These are phyloP conservation scores for Halcyon badia DNA, from an alignment of 2,797 vertebrate genomes.

Conservation along the genomic window DNA sequence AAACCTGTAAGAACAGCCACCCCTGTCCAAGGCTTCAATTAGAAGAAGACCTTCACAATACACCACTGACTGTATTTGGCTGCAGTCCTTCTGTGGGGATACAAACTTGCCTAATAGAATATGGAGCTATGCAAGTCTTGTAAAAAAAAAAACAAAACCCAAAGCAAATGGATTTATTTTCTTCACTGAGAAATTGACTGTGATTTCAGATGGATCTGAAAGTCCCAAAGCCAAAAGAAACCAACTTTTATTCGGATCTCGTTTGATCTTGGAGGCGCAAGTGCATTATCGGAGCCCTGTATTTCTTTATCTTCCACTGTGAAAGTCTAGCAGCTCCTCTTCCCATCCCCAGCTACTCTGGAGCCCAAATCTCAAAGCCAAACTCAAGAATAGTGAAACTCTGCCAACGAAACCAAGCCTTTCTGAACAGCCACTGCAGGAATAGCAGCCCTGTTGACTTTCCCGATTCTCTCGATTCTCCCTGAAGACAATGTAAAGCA, in stretches of 20 bases:
- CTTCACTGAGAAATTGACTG: neutral
- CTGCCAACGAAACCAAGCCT: neutral
- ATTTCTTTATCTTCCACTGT: neutral
- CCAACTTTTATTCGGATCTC: neutral
- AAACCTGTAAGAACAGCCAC: conserved; percentile 35
- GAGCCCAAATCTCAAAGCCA: neutral
- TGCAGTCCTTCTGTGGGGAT: neutral
- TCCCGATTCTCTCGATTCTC: neutral
- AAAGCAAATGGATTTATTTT: neutral
- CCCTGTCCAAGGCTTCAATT: conserved; percentile 10
- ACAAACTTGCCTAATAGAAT: neutral
- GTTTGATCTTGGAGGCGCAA: neutral
- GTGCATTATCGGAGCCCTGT: neutral
- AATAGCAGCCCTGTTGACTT: neutral
- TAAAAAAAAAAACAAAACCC: neutral
- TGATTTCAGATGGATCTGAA: neutral
- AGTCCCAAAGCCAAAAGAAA: neutral
- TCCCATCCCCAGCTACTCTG: neutral
- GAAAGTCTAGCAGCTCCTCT: neutral
- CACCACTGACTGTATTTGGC: neutral
- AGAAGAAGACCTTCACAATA: neutral
- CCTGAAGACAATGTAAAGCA: neutral
- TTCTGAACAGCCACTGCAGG: neutral
- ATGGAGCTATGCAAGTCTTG: neutral
- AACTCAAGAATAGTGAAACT: neutral